Evolutionary conservation across 2,113 vertebrate species (phyloP), one percentile per base, ranked within the genome.

Genomic region (Phaetusa simplex): DNA sequence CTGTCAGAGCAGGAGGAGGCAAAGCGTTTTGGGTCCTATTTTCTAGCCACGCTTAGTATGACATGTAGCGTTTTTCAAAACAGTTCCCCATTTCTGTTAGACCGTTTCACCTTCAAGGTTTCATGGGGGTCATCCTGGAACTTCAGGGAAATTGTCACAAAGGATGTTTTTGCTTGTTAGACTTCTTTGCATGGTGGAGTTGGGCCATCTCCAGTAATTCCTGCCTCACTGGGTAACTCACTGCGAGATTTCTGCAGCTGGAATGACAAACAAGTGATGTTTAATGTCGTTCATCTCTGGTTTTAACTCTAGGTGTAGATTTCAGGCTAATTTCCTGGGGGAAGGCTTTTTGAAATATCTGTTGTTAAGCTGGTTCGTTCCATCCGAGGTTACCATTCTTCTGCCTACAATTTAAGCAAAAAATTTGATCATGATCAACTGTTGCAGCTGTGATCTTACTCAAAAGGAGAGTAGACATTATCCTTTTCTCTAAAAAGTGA

Each of bases 151-250:
- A 72, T 76, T 90, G 19, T 24, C 65, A 64, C 65, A 84, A 70
- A 55, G 3, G 2, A 53, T 94, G 14, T 5, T 87, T 90, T 85
- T 95, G 9, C 89, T 93, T 71, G 32, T 74, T 93, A 84, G 59
- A 30, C 36, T 92, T 80, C 65, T 88, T 80, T 59, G 42, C 52
- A 14, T 45, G 49, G 53, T 53, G 2, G 12, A 72, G 34, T 79
- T 97, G 88, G 82, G 79, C 20, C 13, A 50, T 24, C 49, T 94
- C 79, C 82, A 73, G 26, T 67, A 88, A 93, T 88, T 93, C 67
- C 43, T 64, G n/a, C 81, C 71, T 88, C 50, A 43, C 71, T 59
- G 66, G 50, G 85, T 90, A 90, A 90, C 78, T 66, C 64, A 55
- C 38, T 80, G 38, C 11, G 47, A 88, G 67, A 36, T 23, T 83